Evolutionary conservation across 2,888 invertebrate species (phyloP), one percentile per base, ranked within the genome.

Genomic region (Poecilobothrus nobilitatus): DNA sequence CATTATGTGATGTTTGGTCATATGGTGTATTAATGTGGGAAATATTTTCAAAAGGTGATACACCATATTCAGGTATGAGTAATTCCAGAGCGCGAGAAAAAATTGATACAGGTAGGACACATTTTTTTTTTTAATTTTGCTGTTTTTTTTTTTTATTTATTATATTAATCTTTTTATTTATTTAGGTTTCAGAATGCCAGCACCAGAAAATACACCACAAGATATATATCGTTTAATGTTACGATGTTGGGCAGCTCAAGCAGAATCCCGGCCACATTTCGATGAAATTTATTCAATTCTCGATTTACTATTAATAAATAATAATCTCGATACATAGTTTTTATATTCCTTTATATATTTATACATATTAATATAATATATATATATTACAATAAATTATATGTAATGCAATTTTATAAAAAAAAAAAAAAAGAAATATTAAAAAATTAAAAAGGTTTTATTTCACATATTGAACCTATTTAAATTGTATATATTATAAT

Each of bases 11-110:
- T 83, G 95, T 97, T 65, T 97, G 97, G 97, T 96, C 95, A 76
- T 97, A 93, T 80, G 97, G 96, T 5, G 92, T 97, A 73, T 83
- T 97, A 69, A 92, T 94, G 86, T 97, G 96, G 96, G 97, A 97
- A 83, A 93, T 97, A 78, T 97, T 96, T 83, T 92, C 96, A 0
- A 88, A 90, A 78, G 97, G 97, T 1, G 92, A 91, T 74, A 95
- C 94, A 67, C 97, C 97, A 0, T 97, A 97, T 79, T 90, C 91
- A 62, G 97, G 96, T 34, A 89, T 95, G 88, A 94, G 92, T 75
- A 97, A 97, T 83, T 91, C 94, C 12, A 90, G 94, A 78, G 95
- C 97, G 0, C 84, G 96, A 71, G 95, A 97, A 83, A 92, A 92
- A 83, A 95, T 97, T 72, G 96, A 97, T 81, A 86, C 89, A 76